A percentile compares a stretch with the other conserved stretches of the same genome.
Evolutionary conservation across 53 echinoderm and acorn worm species (phyloP).

Genomic region (Crossaster papposus): DNA sequence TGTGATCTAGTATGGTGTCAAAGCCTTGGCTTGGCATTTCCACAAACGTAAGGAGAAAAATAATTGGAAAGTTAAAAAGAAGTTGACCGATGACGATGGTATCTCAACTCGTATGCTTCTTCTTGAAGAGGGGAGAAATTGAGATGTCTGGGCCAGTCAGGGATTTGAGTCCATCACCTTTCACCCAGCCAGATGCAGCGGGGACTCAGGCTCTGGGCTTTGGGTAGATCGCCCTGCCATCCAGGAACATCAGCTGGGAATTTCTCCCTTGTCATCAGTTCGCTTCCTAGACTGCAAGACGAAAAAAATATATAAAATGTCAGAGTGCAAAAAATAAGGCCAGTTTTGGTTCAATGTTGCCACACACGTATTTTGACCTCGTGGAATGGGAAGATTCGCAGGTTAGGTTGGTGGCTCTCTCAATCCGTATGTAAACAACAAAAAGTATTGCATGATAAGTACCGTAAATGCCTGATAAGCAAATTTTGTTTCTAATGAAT

Average conservation of each 20-base stretch:
- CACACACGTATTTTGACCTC: conserved; percentile 46
- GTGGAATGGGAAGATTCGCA: neutral
- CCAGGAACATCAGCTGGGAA: conserved; percentile 39
- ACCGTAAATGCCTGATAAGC: conserved; percentile 4
- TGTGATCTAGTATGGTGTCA: neutral
- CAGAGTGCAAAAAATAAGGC: neutral
- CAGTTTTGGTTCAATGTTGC: conserved; percentile 21
- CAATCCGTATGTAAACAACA: neutral
- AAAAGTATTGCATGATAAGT: neutral
- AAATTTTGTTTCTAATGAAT: neutral
- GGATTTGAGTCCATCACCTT: conserved; percentile 26
- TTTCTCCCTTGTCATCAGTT: neutral
- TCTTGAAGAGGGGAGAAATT: conserved; percentile 8
- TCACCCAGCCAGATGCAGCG: conserved; percentile 48
- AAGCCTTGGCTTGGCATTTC: neutral
- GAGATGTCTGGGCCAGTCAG: conserved; percentile 33
- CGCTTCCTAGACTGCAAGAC: neutral
- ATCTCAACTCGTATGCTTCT: neutral
- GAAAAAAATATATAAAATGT: neutral
- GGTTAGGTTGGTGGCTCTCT: neutral
- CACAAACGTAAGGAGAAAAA: neutral
- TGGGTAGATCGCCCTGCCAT: conserved; percentile 21
- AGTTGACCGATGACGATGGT: conserved; percentile 23
- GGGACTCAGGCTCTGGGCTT: neutral
- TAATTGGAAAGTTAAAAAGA: neutral